Percentiles rank a stretch among this genome's conserved stretches.
Conservation (phyloP, 2,113 vertebrate species). For the Pelmatolapia mariae region DNA sequence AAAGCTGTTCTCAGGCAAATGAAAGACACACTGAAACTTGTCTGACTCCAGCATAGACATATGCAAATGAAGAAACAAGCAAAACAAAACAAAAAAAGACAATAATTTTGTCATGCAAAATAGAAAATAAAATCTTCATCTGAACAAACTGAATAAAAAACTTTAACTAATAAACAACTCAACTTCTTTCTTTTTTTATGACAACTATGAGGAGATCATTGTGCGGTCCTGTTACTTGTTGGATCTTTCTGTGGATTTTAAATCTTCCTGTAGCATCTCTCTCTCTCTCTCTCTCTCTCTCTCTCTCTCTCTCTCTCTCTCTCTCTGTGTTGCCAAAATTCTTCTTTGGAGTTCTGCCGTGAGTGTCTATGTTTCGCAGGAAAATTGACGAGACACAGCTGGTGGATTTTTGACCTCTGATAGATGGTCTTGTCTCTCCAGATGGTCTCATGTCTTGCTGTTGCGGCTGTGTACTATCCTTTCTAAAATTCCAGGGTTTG, state of each 20-base stretch:
- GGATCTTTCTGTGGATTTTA: background rate
- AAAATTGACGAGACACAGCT: background rate
- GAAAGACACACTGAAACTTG: background rate
- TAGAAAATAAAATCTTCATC: background rate
- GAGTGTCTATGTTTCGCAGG: background rate
- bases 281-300: background rate
- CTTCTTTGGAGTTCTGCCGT: background rate
- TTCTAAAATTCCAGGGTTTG: background rate
- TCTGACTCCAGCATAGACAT: background rate
- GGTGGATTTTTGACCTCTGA: background rate
- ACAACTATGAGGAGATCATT: background rate
- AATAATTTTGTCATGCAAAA: background rate
- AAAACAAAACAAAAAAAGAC: rapidly evolving
- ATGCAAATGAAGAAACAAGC: background rate
- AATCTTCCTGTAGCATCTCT: background rate
- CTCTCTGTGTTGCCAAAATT: background rate
- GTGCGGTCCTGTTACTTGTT: background rate
- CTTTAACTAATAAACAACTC: background rate
- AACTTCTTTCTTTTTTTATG: background rate
- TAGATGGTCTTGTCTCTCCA: background rate
- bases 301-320: background rate
- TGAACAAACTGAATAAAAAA: background rate
- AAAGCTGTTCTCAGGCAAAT: background rate
- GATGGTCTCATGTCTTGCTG: background rate
- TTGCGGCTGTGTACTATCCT: background rate